Evolutionary conservation across 2,797 vertebrate species (phyloP).

Genomic region (Acanthis flammea): DNA sequence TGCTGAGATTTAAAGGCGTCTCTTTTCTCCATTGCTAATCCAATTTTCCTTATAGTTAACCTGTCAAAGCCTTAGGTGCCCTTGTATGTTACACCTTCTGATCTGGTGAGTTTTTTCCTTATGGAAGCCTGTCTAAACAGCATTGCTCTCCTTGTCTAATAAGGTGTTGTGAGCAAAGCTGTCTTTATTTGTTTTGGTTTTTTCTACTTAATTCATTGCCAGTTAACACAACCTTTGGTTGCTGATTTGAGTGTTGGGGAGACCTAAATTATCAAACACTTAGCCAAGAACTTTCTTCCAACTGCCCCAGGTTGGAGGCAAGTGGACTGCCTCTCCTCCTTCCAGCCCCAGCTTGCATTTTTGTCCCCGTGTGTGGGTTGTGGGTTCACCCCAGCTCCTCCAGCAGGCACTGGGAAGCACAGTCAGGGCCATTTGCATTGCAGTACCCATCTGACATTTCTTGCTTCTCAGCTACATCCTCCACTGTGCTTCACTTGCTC

Average conservation of each 20-base stretch:
- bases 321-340: neutral
- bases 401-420: neutral
- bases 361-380: accelerated
- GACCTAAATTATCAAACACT: neutral
- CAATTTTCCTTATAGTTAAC: neutral
- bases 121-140: neutral
- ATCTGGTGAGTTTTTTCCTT: neutral
- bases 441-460: neutral
- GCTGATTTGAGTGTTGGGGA: neutral
- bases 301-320: neutral
- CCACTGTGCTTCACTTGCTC: accelerated
- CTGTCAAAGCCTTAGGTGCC: neutral
- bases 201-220: neutral
- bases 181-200: neutral
- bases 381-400: neutral
- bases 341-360: neutral
- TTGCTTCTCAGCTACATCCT: neutral
- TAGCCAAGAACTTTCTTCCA: neutral
- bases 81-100: neutral
- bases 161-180: neutral
- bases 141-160: neutral
- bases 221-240: neutral
- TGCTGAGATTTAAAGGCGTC: neutral
- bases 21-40: neutral
- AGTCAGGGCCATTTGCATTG: accelerated